These are phyloP conservation scores for Amiota minor DNA, from an alignment of 2,888 invertebrate genomes.

Conservation along the genomic window DNA sequence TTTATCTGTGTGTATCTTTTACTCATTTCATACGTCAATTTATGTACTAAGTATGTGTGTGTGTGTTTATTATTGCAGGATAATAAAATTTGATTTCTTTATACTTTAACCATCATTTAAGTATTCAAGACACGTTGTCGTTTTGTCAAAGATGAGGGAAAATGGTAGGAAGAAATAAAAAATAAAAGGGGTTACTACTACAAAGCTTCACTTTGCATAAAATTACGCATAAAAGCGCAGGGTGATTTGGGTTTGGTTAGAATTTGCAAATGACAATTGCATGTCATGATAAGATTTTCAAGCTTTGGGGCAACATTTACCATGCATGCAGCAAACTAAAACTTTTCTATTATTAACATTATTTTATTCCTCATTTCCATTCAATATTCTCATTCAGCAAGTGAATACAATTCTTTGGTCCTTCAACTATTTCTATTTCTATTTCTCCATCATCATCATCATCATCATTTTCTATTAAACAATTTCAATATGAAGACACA, in stretches of 20 bases:
- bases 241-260: neutral
- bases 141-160: neutral
- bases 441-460: neutral
- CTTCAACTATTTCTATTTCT: neutral
- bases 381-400: no score
- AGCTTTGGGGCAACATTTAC: no score
- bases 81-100: conserved; percentile 28
- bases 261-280: conserved; percentile 23
- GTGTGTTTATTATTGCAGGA: conserved; percentile 21
- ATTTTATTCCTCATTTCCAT: no score
- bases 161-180: neutral
- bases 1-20: neutral
- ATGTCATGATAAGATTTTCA: neutral
- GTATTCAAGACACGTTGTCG: no score
- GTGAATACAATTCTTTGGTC: neutral
- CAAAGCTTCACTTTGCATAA: conserved; percentile 16
- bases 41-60: neutral
- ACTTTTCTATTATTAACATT: no score
- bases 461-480: no score
- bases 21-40: neutral
- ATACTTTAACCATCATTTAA: neutral
- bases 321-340: no score
- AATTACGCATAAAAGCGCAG: neutral
- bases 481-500: no score
- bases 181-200: no score